Percentiles rank a stretch among this genome's conserved stretches.
These are phyloP conservation scores for Mantis religiosa DNA, from an alignment of 2,888 invertebrate genomes.

Conservation along the genomic window DNA sequence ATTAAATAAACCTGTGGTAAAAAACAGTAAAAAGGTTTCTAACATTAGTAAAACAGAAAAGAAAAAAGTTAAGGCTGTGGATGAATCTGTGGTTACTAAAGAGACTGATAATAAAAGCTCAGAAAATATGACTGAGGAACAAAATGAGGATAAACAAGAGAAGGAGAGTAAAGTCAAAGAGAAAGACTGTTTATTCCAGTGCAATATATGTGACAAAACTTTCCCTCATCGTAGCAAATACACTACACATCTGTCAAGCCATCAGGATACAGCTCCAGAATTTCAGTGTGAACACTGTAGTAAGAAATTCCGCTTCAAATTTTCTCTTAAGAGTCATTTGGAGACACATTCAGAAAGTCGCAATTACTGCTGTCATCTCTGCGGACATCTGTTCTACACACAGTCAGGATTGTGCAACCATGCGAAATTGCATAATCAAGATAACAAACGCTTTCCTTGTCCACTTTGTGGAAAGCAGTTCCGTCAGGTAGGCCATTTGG, in stretches of 20 bases:
- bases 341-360: conserved; percentile 26
- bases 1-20: background rate
- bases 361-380: conserved; percentile 30
- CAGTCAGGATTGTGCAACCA: conserved; percentile 29
- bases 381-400: conserved; percentile 29
- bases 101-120: background rate
- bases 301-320: conserved; percentile 17
- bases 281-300: conserved; percentile 18
- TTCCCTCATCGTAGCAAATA: background rate
- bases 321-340: conserved; percentile 24
- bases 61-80: background rate
- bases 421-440: conserved; percentile 23
- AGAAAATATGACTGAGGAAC: background rate
- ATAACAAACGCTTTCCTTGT: conserved; percentile 16
- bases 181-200: background rate
- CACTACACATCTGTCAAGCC: background rate
- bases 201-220: conserved; percentile 1
- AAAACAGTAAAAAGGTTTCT: background rate
- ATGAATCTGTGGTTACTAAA: background rate
- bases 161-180: background rate
- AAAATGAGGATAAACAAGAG: background rate
- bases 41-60: background rate
- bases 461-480: conserved; percentile 27
- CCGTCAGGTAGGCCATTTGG: conserved; percentile 27
- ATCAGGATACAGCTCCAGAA: background rate